Conservation (phyloP, 2,888 invertebrate genomes). For the Tortricodes alternella region DNA sequence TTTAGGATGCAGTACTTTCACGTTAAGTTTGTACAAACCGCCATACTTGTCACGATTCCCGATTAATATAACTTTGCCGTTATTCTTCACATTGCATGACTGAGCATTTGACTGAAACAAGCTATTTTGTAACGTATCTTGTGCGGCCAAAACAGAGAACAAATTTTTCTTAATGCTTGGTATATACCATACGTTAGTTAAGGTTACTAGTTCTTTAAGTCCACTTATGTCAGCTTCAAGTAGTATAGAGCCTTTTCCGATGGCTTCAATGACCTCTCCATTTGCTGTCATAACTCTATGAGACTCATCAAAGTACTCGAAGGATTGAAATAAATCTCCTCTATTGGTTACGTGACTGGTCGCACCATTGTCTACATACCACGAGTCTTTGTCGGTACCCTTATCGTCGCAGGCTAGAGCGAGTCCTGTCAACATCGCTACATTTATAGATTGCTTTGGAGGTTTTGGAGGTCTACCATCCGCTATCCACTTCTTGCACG, state of each 20-base stretch:
- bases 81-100: no score
- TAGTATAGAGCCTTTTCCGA: background rate
- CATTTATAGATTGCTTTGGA: background rate
- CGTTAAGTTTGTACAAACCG: background rate
- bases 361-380: background rate
- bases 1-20: background rate
- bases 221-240: background rate
- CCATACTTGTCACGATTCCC: no score
- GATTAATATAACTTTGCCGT: no score
- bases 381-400: background rate
- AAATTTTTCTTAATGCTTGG: no score
- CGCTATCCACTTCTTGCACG: background rate
- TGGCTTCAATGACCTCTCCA: background rate
- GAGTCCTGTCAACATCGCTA: background rate
- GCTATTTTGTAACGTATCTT: no score
- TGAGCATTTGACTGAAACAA: no score
- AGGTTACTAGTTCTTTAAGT: background rate
- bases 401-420: background rate
- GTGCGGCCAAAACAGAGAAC: no score
- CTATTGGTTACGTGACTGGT: background rate
- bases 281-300: background rate
- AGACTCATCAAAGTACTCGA: background rate
- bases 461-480: background rate
- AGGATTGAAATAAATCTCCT: background rate
- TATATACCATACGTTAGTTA: background rate